These are phyloP conservation scores for Aelia acuminata DNA, from an alignment of 2,888 invertebrate genomes.

Conservation along the genomic window DNA sequence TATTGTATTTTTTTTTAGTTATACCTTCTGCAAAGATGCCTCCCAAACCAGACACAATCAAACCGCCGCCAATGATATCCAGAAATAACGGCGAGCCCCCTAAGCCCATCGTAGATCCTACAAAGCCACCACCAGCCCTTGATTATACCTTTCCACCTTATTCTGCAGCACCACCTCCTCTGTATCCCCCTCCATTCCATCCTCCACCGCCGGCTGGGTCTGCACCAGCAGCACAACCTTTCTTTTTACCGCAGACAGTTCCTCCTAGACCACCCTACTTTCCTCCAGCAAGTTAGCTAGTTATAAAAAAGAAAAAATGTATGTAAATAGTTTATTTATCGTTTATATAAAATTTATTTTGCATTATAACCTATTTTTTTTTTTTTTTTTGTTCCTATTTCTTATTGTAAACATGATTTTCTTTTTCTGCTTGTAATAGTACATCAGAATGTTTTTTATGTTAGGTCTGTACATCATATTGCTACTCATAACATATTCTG, in stretches of 20 bases:
- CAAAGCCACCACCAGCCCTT: conserved; percentile 33
- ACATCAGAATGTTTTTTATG: too few species aligned
- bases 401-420: too few species aligned
- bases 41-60: conserved; percentile 1
- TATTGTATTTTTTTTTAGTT: not conserved
- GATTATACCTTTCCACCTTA: conserved; percentile 54
- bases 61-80: conserved; percentile 11
- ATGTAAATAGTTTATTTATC: conserved; percentile 41
- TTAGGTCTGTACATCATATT: too few species aligned
- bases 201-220: conserved; percentile 59
- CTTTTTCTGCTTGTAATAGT: too few species aligned
- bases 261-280: conserved; percentile 57
- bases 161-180: conserved; percentile 57
- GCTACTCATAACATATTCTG: too few species aligned
- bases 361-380: not conserved
- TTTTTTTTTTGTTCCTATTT: not conserved
- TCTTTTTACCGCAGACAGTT: conserved; percentile 51
- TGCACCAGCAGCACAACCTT: conserved; percentile 49
- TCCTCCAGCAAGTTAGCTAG: conserved; percentile 48
- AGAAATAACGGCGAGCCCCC: conserved; percentile 53
- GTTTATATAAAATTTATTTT: not conserved
- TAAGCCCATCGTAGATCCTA: conserved; percentile 33
- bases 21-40: conserved; percentile 26
- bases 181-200: conserved; percentile 61
- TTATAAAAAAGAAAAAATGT: not conserved